phyloP scores from a whole-genome alignment of 2,113 vertebrate species.

The Trochalopteron elliotii region DNA sequence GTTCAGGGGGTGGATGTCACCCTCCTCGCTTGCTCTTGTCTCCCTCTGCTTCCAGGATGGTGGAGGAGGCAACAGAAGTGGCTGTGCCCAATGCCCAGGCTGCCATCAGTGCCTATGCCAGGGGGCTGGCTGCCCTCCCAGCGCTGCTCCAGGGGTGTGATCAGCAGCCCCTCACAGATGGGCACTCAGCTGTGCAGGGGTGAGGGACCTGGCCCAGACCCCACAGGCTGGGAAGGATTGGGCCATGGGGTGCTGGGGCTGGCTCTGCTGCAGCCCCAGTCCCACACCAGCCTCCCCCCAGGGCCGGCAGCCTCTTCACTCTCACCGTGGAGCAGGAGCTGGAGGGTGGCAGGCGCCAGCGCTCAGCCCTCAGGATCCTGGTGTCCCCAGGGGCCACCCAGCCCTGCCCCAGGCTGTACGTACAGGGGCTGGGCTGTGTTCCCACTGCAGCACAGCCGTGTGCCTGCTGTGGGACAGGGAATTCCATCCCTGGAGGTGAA shows the following conservation, averaged over 20 bases:
- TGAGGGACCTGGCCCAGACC: neutral
- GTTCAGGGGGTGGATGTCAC: neutral
- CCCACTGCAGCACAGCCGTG: accelerated
- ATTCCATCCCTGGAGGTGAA: neutral
- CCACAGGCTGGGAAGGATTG: accelerated
- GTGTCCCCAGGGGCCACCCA: constrained; percentile 43
- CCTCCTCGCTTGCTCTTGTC: accelerated
- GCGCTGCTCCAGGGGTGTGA: neutral
- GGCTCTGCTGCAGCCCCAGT: neutral
- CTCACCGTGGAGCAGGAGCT: constrained; percentile 70
- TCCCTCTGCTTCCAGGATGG: constrained; percentile 19
- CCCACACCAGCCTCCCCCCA: accelerated
- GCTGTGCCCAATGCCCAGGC: neutral
- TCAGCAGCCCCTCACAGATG: accelerated
- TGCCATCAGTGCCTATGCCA: constrained; percentile 17
- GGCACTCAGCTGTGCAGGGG: accelerated
- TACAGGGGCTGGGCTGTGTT: accelerated
- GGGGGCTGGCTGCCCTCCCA: neutral
- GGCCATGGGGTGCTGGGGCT: neutral
- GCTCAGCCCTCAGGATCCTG: constrained; percentile 76
- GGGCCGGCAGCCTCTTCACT: constrained; percentile 72
- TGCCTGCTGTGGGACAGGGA: accelerated
- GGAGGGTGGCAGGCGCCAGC: neutral
- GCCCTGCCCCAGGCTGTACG: constrained; percentile 42
- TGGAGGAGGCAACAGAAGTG: constrained; percentile 16